A percentile compares a stretch with the other conserved stretches of the same genome.
Conservation (phyloP, 2,113 vertebrate genomes). For the Spermophilus dauricus region DNA sequence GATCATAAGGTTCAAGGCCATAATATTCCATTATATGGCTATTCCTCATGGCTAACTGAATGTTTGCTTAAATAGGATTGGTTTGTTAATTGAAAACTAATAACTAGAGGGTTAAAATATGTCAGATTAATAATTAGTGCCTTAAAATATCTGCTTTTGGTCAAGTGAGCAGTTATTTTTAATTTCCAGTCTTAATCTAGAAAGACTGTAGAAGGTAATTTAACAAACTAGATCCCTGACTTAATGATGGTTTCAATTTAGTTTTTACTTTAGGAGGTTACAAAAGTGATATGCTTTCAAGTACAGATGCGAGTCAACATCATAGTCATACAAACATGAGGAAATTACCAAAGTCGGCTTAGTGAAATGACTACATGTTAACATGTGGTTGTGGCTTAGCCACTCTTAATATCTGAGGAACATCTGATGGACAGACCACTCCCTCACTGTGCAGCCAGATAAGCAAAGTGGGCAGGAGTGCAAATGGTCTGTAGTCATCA, state of each 20-base stretch:
- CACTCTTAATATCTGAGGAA: not conserved
- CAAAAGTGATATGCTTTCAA: too few relatives aligned
- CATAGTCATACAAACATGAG: conserved; percentile 30
- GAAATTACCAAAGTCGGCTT: not conserved
- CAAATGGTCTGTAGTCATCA: not conserved
- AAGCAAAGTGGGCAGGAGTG: not conserved
- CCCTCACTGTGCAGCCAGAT: not conserved
- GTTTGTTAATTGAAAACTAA: not conserved
- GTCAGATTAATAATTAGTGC: not conserved
- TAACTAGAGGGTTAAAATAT: not conserved
- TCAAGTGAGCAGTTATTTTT: not conserved
- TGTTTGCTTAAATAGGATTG: not conserved
- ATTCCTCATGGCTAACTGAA: too few relatives aligned
- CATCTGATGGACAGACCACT: not conserved
- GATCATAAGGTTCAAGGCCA: too few relatives aligned
- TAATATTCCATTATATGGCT: too few relatives aligned
- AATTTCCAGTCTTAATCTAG: conserved; percentile 12
- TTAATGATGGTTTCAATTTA: too few relatives aligned
- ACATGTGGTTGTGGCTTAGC: not conserved
- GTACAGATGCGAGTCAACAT: conserved; percentile 17
- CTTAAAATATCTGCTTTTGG: not conserved
- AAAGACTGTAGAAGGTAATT: conserved; percentile 8
- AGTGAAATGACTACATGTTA: not conserved
- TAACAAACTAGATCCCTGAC: not conserved
- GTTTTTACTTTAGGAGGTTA: too few relatives aligned